Evolutionary conservation across 2,113 vertebrate species (phyloP).

Genomic region (Choloepus hoffmanni): DNA sequence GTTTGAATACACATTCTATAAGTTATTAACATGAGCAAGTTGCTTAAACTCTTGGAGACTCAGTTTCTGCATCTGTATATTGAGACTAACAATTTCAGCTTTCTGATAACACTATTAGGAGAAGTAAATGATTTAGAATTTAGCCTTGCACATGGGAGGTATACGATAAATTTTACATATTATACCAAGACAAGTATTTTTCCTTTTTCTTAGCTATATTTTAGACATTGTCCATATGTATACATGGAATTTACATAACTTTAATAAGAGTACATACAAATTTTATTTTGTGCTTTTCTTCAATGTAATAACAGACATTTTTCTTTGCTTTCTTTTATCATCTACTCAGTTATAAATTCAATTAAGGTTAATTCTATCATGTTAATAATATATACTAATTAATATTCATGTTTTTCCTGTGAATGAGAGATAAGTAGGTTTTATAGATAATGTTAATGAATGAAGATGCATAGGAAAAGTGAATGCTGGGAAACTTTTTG

Average conservation of each 20-base stretch:
- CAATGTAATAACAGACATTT: neutral
- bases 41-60: neutral
- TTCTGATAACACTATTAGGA: neutral
- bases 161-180: neutral
- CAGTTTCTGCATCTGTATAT: neutral
- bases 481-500: neutral
- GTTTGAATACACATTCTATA: neutral
- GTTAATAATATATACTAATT: neutral
- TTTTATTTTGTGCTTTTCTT: neutral
- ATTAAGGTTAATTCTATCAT: neutral
- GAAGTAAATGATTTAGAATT: neutral
- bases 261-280: neutral
- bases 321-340: neutral
- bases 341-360: neutral
- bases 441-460: neutral
- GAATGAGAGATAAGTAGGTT: too few species aligned
- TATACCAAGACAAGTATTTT: neutral
- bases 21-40: neutral
- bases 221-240: neutral
- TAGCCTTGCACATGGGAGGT: neutral
- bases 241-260: neutral
- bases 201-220: neutral
- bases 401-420: neutral
- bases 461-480: neutral
- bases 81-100: neutral